Base-by-base conservation (phyloP, 2,797 vertebrate genomes). In the Sebastes steindachneri region DNA sequence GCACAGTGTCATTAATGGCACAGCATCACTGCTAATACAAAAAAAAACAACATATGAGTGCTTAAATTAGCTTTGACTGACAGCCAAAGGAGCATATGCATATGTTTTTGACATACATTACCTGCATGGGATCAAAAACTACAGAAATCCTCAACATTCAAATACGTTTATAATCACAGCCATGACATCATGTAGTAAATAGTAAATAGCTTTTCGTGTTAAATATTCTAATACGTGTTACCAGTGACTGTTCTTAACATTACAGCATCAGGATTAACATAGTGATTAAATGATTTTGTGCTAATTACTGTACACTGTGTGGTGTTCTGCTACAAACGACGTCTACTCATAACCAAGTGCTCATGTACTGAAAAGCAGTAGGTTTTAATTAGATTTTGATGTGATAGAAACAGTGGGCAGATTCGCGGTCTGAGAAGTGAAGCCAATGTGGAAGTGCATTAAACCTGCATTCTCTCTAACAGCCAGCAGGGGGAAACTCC, bases 261-360 rank as follows among this genome's bases (percentile, higher is more conserved):
- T 41, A 60, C 60, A 78, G 60, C 65, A 69, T 62, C 23, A 63
- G 72, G 64, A 86, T 90, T 85, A 80, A 57, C 53, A 69, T 23
- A 68, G 29, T 53, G 62, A 83, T 83, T 77, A 89, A 85, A 63
- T 28, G 73, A 85, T 74, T 82, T n/a, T 76, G 64, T 81, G 21
- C 59, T 75, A 55, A 75, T 89, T 83, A 86, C 54, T 84, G 54
- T 26, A 69, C 60, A 67, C 17, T 60, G 37, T 68, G 9, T 35
- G 17, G 57, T 62, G 60, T 68, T 54, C 21, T 58, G 57, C 59
- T 75, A 41, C 29, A 65, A 28, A 84, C 3, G 41, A 17, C 57
- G 0, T 35, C 31, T 41, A 68, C 35, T 59, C 35, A 48, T 37
- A 63, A 41, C 14, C n/a, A 66, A 66, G 51, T 4, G 15, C 58